Conservation (phyloP, 2,888 invertebrate species). For the Azorinus chamasolen region DNA sequence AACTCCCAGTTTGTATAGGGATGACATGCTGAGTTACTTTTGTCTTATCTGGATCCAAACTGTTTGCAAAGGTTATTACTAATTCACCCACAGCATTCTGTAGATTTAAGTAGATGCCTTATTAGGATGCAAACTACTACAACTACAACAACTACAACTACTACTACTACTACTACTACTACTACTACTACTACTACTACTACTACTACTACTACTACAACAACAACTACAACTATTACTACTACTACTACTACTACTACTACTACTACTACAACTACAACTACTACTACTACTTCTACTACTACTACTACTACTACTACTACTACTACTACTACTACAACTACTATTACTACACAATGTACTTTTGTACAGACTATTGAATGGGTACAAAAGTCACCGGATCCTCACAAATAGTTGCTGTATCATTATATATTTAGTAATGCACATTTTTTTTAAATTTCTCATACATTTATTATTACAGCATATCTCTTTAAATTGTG, state of each 20-base stretch:
- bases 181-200: constrained; percentile 44
- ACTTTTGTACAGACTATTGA: constrained; percentile 20
- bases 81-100: background rate
- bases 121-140: background rate
- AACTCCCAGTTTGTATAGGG: no score
- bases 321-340: constrained; percentile 28
- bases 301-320: constrained; percentile 38
- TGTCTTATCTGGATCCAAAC: no score
- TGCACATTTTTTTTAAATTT: no score
- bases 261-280: constrained; percentile 35
- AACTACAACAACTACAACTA: constrained; percentile 3
- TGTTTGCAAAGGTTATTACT: no score
- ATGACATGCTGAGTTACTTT: no score
- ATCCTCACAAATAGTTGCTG: no score
- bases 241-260: background rate
- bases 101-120: background rate
- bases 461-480: no score
- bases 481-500: no score
- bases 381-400: no score
- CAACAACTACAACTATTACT: no score
- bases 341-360: no score
- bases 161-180: constrained; percentile 36
- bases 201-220: constrained; percentile 35
- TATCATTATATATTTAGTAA: no score
- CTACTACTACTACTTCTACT: constrained; percentile 40